These are phyloP conservation scores for Malaclemys terrapin DNA, from an alignment of 2,113 vertebrate genomes.

Conservation along the genomic window DNA sequence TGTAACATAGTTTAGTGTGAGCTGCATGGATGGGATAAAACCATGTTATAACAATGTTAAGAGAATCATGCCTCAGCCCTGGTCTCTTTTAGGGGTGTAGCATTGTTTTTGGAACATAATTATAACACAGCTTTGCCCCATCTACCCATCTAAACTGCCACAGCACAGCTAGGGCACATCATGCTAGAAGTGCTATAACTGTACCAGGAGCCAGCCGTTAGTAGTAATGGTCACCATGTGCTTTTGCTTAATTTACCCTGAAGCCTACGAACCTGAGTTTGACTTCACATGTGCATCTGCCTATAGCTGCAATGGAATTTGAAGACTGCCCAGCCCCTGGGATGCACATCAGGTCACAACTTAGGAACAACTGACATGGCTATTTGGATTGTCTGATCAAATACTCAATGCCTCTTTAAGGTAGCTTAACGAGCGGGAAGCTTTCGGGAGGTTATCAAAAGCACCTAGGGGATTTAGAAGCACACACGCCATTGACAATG, in stretches of 20 bases:
- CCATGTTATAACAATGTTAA: neutral
- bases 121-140: neutral
- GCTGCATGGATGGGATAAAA: neutral
- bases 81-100: neutral
- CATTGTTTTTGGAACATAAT: neutral
- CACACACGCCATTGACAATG: neutral
- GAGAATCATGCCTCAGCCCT: neutral
- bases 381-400: slow-evolving; percentile 63
- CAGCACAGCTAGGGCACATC: accelerated
- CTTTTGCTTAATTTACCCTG: slow-evolving; percentile 67
- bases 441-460: neutral
- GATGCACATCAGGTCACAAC: slow-evolving; percentile 19
- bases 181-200: accelerated
- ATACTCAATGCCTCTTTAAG: neutral
- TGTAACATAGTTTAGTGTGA: neutral
- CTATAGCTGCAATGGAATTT: slow-evolving; percentile 65
- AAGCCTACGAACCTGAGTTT: slow-evolving; percentile 18
- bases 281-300: slow-evolving; percentile 39
- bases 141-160: neutral
- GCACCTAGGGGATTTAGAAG: neutral
- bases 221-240: neutral
- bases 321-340: neutral
- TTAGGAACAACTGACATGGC: slow-evolving; percentile 46
- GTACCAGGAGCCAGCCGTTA: neutral
- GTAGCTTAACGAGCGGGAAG: slow-evolving; percentile 24